phyloP scores from a whole-genome alignment of 2,888 invertebrate species.

The Chrysomela aeneicollis region DNA sequence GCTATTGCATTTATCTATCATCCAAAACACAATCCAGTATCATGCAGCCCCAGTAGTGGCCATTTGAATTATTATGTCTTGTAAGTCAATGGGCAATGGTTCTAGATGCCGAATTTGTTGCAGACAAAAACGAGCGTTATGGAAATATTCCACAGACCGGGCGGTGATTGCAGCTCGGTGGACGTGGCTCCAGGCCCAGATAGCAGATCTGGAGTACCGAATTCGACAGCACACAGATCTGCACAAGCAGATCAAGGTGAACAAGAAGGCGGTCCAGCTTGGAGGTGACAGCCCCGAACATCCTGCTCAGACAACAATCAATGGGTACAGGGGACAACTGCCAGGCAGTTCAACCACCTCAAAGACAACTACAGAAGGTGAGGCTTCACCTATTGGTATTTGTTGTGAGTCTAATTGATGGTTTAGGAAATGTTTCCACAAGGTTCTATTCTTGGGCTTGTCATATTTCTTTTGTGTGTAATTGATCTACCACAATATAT shows the following conservation, averaged over 20 bases:
- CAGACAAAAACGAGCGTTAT: constrained; percentile 83
- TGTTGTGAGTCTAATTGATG: no score
- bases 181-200: constrained; percentile 93
- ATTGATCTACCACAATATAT: no score
- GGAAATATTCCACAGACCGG: constrained; percentile 82
- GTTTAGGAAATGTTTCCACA: no score
- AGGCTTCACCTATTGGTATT: no score
- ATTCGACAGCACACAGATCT: constrained; percentile 88
- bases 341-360: constrained; percentile 62
- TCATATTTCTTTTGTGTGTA: no score
- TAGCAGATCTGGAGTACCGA: constrained; percentile 89
- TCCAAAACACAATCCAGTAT: no score
- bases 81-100: no score
- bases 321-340: constrained; percentile 72
- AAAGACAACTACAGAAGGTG: constrained; percentile 12
- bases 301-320: constrained; percentile 60
- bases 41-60: no score
- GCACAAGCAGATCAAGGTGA: constrained; percentile 70
- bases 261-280: constrained; percentile 69
- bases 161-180: constrained; percentile 85
- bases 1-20: no score
- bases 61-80: no score
- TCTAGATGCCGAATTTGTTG: constrained; percentile 54
- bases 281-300: constrained; percentile 61
- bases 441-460: no score